These are phyloP conservation scores for Eptatretus burgeri DNA, from an alignment of 2,113 vertebrate species.

Conservation along the genomic window DNA sequence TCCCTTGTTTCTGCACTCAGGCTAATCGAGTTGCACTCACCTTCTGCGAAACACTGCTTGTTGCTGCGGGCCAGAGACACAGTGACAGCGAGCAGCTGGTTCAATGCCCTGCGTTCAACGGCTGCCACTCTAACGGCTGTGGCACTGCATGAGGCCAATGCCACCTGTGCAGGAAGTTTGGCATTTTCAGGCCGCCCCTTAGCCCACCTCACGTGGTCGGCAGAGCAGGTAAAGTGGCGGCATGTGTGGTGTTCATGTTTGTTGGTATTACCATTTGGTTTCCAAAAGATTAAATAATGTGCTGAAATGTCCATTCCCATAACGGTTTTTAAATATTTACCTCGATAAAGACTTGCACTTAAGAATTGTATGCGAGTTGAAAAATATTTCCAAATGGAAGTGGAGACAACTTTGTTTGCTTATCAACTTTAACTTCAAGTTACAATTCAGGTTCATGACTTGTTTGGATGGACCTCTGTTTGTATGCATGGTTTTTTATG, in stretches of 20 bases:
- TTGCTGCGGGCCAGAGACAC: constrained; percentile 67
- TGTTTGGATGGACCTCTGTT: too few relatives aligned
- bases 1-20: constrained; percentile 15
- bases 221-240: constrained; percentile 43
- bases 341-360: too few relatives aligned
- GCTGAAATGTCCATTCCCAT: too few relatives aligned
- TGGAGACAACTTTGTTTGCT: too few relatives aligned
- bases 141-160: constrained; percentile 49
- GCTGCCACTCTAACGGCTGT: constrained; percentile 61
- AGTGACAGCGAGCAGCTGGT: constrained; percentile 54
- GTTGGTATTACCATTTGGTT: too few relatives aligned
- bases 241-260: neutral
- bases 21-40: constrained; percentile 69
- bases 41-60: constrained; percentile 55
- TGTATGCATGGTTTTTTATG: too few relatives aligned
- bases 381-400: too few relatives aligned
- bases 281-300: too few relatives aligned
- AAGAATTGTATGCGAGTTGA: too few relatives aligned
- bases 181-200: constrained; percentile 24
- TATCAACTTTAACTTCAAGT: too few relatives aligned
- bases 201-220: constrained; percentile 69
- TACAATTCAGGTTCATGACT: too few relatives aligned
- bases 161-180: constrained; percentile 28
- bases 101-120: constrained; percentile 62
- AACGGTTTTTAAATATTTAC: too few relatives aligned